A percentile compares a stretch with the other conserved stretches of the same genome.
phyloP scores from a whole-genome alignment of 1,140 invertebrate species.

The Orius insidiosus region DNA sequence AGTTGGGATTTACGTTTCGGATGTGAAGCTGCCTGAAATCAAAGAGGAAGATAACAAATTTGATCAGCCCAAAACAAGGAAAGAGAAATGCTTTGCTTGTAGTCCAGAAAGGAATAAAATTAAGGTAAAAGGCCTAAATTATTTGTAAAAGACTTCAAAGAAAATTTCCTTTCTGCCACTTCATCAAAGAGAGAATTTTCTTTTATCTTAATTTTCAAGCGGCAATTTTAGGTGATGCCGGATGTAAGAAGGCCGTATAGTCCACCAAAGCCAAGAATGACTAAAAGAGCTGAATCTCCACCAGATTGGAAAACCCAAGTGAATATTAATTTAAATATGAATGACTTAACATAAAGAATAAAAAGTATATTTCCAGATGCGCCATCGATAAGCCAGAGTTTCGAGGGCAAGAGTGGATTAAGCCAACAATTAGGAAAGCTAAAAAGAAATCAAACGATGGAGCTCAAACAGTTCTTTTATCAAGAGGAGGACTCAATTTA shows the following conservation, averaged over 20 bases:
- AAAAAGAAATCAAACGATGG: constrained; percentile 14
- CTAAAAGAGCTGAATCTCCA: constrained; percentile 1
- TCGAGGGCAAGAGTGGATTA: constrained; percentile 6
- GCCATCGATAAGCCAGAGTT: constrained; percentile 8
- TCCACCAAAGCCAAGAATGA: constrained; percentile 1
- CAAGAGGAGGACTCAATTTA: constrained; percentile 23
- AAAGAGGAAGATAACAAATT: constrained; percentile 5
- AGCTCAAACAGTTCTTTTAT: constrained; percentile 22
- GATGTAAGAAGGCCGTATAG: constrained; percentile 3
- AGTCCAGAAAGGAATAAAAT: constrained; percentile 18
- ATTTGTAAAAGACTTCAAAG: too few species aligned
- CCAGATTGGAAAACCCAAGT: constrained; percentile 2
- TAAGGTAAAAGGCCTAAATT: too few species aligned
- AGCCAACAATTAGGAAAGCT: not conserved
- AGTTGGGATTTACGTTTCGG: constrained; percentile 24
- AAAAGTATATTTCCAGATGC: constrained; percentile 2
- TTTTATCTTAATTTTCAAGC: too few species aligned
- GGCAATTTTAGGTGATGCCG: not conserved
- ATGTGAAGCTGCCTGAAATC: constrained; percentile 5
- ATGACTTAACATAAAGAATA: not conserved
- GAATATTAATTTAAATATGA: not conserved
- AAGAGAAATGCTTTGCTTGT: constrained; percentile 24
- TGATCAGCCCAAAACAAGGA: constrained; percentile 18
- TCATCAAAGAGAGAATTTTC: too few species aligned
- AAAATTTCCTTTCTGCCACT: too few species aligned